Conservation (phyloP, 2,113 vertebrate genomes). For the Nibea coibor region DNA sequence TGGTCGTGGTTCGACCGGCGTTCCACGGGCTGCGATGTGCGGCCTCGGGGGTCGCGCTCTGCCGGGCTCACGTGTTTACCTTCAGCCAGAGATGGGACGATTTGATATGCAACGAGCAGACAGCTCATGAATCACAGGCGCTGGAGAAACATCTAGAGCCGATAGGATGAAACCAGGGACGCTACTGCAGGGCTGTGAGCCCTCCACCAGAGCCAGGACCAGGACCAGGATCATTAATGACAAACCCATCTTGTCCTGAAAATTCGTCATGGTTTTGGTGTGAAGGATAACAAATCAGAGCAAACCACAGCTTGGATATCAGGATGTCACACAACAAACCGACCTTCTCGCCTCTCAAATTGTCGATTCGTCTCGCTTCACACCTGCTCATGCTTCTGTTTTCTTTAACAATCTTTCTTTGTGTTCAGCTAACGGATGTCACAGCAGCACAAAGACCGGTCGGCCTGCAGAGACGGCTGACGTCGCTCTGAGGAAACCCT, state of each 20-base stretch:
- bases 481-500: conserved; percentile 51
- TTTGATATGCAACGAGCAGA: conserved; percentile 56
- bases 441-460: conserved; percentile 1
- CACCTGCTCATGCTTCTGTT: not conserved
- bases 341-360: not conserved
- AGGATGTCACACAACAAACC: not conserved
- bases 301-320: not conserved
- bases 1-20: not conserved
- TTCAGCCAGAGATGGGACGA: conserved; percentile 41
- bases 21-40: conserved; percentile 12
- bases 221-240: not conserved
- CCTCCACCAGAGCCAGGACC: not conserved
- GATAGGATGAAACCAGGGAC: conserved; percentile 11
- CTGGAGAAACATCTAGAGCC: conserved; percentile 29
- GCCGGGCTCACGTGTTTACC: conserved; percentile 51
- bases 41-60: conserved; percentile 16
- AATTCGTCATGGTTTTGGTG: not conserved
- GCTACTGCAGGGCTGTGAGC: not conserved
- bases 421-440: conserved; percentile 40
- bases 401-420: conserved; percentile 7
- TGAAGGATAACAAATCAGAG: not conserved
- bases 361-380: not conserved
- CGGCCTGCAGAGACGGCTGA: not conserved
- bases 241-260: too few species aligned
- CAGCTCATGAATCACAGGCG: conserved; percentile 65